Conservation (phyloP, 2,797 vertebrate species). For the Staurois parvus region DNA sequence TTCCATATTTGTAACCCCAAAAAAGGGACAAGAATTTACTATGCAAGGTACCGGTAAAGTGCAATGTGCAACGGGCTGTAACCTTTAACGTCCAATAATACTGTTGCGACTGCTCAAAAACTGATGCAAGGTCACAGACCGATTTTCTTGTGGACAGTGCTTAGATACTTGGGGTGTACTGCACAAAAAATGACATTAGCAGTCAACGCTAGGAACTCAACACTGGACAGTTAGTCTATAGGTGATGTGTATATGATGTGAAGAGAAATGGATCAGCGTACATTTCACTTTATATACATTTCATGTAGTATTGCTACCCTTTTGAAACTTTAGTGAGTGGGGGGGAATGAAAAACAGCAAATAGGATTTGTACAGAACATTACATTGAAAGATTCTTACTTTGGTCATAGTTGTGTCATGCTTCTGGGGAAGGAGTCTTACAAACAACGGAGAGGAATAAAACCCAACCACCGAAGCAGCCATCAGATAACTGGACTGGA, state of each 20-base stretch:
- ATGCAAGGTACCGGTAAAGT: no score
- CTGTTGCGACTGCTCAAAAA: no score
- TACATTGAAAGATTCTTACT: conserved; percentile 72
- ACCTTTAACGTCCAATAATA: no score
- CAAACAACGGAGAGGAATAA: conserved; percentile 94
- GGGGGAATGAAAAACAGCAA: no score
- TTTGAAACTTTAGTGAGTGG: not conserved
- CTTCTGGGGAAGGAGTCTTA: conserved; percentile 82
- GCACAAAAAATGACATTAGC: no score
- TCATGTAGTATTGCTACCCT: not conserved
- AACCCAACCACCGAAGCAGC: conserved; percentile 94
- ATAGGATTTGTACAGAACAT: not conserved
- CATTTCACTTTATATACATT: not conserved
- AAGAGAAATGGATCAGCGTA: not conserved
- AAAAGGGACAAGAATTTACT: not conserved
- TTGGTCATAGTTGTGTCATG: conserved; percentile 93
- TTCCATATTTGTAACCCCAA: no score
- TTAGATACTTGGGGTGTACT: no score
- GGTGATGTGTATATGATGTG: not conserved
- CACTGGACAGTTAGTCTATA: not conserved
- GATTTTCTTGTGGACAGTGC: no score
- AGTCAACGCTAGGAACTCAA: no score
- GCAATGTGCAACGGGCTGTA: no score
- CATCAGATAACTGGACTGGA: conserved; percentile 87
- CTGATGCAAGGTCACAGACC: no score